These are phyloP conservation scores for Phyllopteryx taeniolatus DNA, from an alignment of 2,113 vertebrate genomes.

Conservation along the genomic window DNA sequence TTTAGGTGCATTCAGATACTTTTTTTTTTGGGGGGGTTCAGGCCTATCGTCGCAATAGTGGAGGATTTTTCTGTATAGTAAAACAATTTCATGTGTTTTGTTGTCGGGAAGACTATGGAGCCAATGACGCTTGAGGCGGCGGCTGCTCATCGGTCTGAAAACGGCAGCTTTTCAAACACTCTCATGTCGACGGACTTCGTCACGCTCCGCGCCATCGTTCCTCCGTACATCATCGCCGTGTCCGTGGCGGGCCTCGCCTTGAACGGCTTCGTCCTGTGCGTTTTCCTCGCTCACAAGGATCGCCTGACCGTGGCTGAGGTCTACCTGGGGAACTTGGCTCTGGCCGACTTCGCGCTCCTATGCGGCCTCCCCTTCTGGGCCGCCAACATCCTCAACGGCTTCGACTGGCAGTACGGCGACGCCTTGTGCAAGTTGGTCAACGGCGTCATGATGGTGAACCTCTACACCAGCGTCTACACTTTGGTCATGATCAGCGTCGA, in stretches of 20 bases:
- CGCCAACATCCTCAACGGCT: conserved; percentile 75
- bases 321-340: conserved; percentile 85
- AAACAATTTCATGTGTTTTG: background rate
- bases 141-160: conserved; percentile 27
- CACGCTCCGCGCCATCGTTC: conserved; percentile 64
- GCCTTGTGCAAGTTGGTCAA: conserved; percentile 81
- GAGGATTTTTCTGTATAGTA: background rate
- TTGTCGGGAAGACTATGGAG: conserved; percentile 39
- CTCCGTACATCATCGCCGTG: conserved; percentile 82
- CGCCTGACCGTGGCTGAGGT: conserved; percentile 84
- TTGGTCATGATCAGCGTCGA: conserved; percentile 87
- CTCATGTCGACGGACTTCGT: conserved; percentile 44
- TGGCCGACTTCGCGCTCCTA: conserved; percentile 82
- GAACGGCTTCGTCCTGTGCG: conserved; percentile 81
- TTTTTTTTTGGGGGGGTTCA: no score
- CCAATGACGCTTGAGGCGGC: background rate
- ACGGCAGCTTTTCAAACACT: conserved; percentile 38
- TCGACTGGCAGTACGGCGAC: conserved; percentile 83
- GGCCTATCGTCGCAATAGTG: no score
- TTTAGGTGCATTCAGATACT: no score
- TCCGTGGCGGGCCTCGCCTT: conserved; percentile 76
- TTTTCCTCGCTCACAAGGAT: conserved; percentile 80
- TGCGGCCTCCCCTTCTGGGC: conserved; percentile 88
- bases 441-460: conserved; percentile 74
- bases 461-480: conserved; percentile 85